Evolutionary conservation across 1,140 invertebrate genomes (phyloP), one percentile per base, ranked within the genome.

Genomic region (Procambarus clarkii): DNA sequence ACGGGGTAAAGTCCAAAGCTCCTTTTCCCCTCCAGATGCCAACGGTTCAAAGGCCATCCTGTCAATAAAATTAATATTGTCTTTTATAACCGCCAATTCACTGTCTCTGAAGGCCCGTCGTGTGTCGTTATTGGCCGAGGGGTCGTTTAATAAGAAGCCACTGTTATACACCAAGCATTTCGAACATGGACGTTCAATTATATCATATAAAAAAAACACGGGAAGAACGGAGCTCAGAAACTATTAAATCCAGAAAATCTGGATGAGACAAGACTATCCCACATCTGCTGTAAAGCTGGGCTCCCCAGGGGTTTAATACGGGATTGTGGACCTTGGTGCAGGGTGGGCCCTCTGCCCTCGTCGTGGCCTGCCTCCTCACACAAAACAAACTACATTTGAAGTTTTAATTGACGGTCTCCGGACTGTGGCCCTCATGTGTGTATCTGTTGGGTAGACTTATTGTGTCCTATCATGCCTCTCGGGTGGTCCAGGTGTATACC

Each of bases 51-150:
- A 64, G 13, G 60, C 11, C 60, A 78, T 78, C 74, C 85, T n/a
- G 50, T 78, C 54, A 44, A 86, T 60, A 76, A 86, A 86, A 86
- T 86, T 46, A 76, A 76, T 50, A 86, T 76, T 24, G 80, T 54
- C 71, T 86, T 86, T 86, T 86, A 86, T 50, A 4, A 34, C 84
- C 69, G 34, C 46, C 84, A 86, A 86, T 86, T 86, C 50, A 13
- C 84, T 76, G 7, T 78, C 1, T 74, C 34, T 44, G 54, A 5
- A 21, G 69, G 24, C 9, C 64, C 54, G 54, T 58, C n/a, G 3
- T 0, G 5, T 45, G 21, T 76, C 54, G 4, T 48, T 50, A 86
- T 78, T 86, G 85, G 71, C n/a, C 5, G 15, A 3, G 48, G 5
- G 48, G 74, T 58, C 54, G 60, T 58, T 78, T 86, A 60, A 86